A percentile compares a stretch with the other conserved stretches of the same genome.
phyloP scores from a whole-genome alignment of 2,888 invertebrate genomes.

The Drosophila koepferae region DNA sequence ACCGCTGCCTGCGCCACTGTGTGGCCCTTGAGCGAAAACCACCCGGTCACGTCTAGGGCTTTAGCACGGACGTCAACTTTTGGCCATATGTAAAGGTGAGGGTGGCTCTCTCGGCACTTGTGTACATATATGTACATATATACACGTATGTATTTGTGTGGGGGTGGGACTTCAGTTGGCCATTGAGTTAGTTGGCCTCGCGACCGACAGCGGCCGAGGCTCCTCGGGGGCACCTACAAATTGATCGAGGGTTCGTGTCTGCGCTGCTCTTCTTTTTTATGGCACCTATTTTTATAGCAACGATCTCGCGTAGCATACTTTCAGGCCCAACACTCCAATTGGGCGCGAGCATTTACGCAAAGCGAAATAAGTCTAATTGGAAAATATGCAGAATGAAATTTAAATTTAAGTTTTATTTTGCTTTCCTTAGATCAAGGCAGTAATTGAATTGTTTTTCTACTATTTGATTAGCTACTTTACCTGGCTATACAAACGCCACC shows the following conservation, averaged over 20 bases:
- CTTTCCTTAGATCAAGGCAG: not conserved
- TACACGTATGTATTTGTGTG: conserved; percentile 10
- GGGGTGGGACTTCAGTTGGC: conserved; percentile 39
- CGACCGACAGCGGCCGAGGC: not conserved
- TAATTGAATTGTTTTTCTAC: conserved; percentile 2
- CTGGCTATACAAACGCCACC: conserved; percentile 55
- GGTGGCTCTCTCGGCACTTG: conserved; percentile 54
- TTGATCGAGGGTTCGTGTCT: conserved; percentile 37
- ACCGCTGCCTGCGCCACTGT: conserved; percentile 4
- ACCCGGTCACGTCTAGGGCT: conserved; percentile 65
- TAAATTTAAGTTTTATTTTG: not conserved
- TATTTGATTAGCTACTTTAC: not conserved
- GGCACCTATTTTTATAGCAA: conserved; percentile 37
- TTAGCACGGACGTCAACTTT: conserved; percentile 68
- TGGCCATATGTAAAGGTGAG: conserved; percentile 77
- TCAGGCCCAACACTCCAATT: conserved; percentile 25
- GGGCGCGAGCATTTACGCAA: not conserved
- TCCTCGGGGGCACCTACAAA: conserved; percentile 6
- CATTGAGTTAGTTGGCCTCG: conserved; percentile 29
- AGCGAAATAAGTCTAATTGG: not conserved
- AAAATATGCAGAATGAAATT: not conserved
- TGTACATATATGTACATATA: not conserved
- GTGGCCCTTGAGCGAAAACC: conserved; percentile 54
- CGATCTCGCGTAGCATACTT: conserved; percentile 63
- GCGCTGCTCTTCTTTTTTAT: conserved; percentile 33